These are phyloP conservation scores for Oryzias melastigma DNA, from an alignment of 2,113 vertebrate genomes.

Conservation along the genomic window DNA sequence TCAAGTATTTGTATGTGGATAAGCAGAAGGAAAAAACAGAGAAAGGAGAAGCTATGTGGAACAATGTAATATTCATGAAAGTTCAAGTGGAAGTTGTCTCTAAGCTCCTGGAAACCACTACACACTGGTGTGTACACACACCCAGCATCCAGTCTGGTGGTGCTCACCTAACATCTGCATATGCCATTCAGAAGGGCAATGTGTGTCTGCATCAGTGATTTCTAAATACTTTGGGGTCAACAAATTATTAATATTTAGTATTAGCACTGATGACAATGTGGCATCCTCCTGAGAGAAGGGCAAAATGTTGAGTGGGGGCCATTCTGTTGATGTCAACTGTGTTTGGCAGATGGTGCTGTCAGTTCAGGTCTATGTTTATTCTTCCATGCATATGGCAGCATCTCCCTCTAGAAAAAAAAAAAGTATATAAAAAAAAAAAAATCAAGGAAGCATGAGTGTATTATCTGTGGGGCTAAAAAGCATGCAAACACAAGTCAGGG, in stretches of 20 bases:
- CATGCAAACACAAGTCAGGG: conserved; percentile 79
- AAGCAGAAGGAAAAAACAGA: not conserved
- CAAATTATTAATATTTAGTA: conserved; percentile 79
- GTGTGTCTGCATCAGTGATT: conserved; percentile 79
- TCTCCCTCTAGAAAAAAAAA: conserved; percentile 68
- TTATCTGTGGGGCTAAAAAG: conserved; percentile 85
- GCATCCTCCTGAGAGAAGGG: conserved; percentile 75
- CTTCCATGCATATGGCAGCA: conserved; percentile 82
- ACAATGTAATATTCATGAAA: conserved; percentile 78
- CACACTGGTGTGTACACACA: conserved; percentile 34
- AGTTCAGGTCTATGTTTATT: conserved; percentile 83
- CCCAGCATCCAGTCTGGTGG: conserved; percentile 52
- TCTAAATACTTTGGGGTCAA: conserved; percentile 79
- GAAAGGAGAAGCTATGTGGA: conserved; percentile 52
- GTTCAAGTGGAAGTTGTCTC: conserved; percentile 69
- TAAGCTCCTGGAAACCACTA: conserved; percentile 58
- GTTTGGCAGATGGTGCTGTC: conserved; percentile 87
- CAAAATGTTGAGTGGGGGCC: conserved; percentile 72
- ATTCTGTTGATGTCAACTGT: conserved; percentile 77
- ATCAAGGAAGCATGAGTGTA: conserved; percentile 68
- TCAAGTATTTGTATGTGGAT: conserved; percentile 5
- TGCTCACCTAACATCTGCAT: conserved; percentile 81
- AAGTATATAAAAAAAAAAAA: conserved; percentile 67
- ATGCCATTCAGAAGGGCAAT: conserved; percentile 78
- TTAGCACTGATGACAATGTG: conserved; percentile 77